Percentiles rank a stretch among this genome's conserved stretches.
Conservation (phyloP, 2,797 vertebrate genomes). For the Rhabdophis nuchalis region DNA sequence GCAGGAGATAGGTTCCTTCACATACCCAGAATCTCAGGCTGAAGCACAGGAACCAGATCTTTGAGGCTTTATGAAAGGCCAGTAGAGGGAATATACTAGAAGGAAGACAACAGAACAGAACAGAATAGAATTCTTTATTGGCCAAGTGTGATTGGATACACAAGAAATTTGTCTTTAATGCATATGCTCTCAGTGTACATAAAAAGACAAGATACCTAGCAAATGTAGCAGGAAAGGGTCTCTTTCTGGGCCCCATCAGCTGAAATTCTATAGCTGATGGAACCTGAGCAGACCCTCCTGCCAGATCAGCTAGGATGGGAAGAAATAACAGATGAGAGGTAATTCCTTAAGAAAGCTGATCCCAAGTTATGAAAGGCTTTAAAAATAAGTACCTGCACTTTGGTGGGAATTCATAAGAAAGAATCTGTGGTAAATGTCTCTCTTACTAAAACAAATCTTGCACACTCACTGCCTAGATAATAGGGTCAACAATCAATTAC, state of each 20-base stretch:
- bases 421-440: neutral
- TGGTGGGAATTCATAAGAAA: neutral
- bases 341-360: neutral
- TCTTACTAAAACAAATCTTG: neutral
- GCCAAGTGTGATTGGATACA: too few species aligned
- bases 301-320: neutral
- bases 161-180: too few species aligned
- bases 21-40: neutral
- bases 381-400: neutral
- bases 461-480: neutral
- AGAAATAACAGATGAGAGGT: neutral
- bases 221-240: neutral
- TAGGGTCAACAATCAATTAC: neutral
- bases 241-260: neutral
- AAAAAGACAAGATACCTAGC: too few species aligned
- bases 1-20: neutral
- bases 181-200: too few species aligned
- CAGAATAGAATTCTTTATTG: too few species aligned
- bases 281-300: neutral
- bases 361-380: neutral
- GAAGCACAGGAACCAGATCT: neutral
- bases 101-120: too few species aligned
- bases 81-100: neutral
- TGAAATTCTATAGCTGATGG: neutral
- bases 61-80: neutral